Conservation (phyloP, 2,113 vertebrate species). For the Arothron firmamentum region DNA sequence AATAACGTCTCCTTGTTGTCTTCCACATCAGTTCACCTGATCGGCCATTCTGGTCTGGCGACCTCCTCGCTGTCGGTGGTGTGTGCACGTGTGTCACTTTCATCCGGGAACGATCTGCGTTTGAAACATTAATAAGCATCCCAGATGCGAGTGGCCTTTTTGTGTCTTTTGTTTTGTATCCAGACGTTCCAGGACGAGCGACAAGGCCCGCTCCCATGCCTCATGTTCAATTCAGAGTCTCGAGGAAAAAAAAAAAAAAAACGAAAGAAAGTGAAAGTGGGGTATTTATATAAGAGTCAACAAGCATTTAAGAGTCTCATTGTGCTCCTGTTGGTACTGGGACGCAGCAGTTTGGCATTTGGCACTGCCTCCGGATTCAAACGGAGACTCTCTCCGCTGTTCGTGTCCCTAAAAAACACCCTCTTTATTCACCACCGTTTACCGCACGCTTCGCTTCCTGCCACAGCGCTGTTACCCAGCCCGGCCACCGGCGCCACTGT, state of each 20-base stretch:
- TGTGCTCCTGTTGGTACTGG: slow-evolving; percentile 13
- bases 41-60: slow-evolving; percentile 18
- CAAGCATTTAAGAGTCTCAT: slow-evolving; percentile 26
- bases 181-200: slow-evolving; percentile 16
- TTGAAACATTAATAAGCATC: slow-evolving; percentile 8
- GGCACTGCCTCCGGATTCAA: slow-evolving; percentile 32
- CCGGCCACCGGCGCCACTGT: slow-evolving; percentile 8
- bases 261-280: slow-evolving; percentile 37
- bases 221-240: slow-evolving; percentile 45
- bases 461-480: slow-evolving; percentile 4
- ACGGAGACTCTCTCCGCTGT: slow-evolving; percentile 21
- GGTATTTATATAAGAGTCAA: slow-evolving; percentile 47
- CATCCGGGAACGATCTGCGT: neutral
- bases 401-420: slow-evolving; percentile 36
- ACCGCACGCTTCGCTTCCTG: slow-evolving; percentile 13
- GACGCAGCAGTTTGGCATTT: slow-evolving; percentile 39
- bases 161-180: slow-evolving; percentile 1
- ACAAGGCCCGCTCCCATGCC: slow-evolving; percentile 10
- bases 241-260: slow-evolving; percentile 28
- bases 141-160: slow-evolving; percentile 7
- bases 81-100: slow-evolving; percentile 14
- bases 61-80: slow-evolving; percentile 16
- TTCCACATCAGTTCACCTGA: slow-evolving; percentile 53
- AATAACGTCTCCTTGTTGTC: slow-evolving; percentile 28
- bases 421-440: slow-evolving; percentile 20